A percentile compares a stretch with the other conserved stretches of the same genome.
Evolutionary conservation across 2,113 vertebrate species (phyloP).

Genomic region (Alectura lathami): DNA sequence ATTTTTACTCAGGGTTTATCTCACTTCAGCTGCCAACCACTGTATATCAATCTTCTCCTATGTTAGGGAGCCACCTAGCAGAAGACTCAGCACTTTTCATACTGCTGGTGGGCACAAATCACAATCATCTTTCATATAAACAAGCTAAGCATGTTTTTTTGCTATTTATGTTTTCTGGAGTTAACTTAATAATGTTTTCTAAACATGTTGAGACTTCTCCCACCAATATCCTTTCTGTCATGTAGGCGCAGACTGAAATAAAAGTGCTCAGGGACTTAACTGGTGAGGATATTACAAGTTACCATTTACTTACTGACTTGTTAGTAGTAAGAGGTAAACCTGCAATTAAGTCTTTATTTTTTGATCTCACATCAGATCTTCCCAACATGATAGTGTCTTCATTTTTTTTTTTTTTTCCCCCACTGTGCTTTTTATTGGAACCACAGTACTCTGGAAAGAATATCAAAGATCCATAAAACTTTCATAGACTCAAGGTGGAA

Average conservation of each 20-base stretch:
- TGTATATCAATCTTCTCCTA: neutral
- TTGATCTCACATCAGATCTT: neutral
- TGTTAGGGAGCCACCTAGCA: constrained; percentile 51
- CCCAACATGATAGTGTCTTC: neutral
- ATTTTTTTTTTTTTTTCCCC: too few species aligned
- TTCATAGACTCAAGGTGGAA: too few species aligned
- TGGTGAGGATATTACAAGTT: neutral
- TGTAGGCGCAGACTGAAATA: neutral
- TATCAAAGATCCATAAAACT: neutral
- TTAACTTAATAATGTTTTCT: neutral
- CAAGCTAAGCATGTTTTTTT: neutral
- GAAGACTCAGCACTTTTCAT: neutral
- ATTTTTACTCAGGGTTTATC: neutral
- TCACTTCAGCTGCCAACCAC: neutral
- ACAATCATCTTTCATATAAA: neutral
- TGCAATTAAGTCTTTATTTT: too few species aligned
- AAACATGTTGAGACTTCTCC: neutral
- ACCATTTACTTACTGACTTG: neutral
- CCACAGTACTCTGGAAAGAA: neutral
- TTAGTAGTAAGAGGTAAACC: too few species aligned
- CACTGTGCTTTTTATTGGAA: neutral
- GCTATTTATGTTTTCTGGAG: neutral
- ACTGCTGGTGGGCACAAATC: neutral
- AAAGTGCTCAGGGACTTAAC: neutral
- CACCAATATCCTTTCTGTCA: neutral